Conservation (phyloP, 2,113 vertebrate genomes). For the Lophochroa leadbeateri region DNA sequence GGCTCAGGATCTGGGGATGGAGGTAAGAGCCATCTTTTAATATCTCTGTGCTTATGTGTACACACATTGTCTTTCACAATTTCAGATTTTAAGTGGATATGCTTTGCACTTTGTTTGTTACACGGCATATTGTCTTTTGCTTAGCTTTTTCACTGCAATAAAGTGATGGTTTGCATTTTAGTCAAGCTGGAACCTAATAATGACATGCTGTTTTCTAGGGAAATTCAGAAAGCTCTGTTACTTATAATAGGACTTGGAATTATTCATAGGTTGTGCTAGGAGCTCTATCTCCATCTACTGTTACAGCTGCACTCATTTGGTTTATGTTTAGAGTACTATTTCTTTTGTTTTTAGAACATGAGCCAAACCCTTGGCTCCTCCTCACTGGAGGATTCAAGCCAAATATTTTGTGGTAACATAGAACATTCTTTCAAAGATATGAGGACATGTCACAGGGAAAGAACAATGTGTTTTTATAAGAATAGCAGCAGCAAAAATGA, state of each 20-base stretch:
- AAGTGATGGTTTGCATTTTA: conserved; percentile 30
- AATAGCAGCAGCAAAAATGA: background rate
- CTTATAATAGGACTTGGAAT: conserved; percentile 14
- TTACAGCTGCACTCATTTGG: conserved; percentile 29
- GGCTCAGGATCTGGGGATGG: conserved; percentile 86
- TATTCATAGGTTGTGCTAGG: conserved; percentile 47
- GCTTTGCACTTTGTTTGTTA: background rate
- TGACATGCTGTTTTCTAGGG: conserved; percentile 21
- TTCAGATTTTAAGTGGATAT: background rate
- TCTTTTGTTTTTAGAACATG: conserved; percentile 18
- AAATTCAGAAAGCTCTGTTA: conserved; percentile 30
- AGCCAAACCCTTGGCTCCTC: background rate
- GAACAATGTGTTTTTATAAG: background rate
- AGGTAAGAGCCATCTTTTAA: conserved; percentile 75
- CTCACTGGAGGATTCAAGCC: background rate
- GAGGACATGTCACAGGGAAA: background rate
- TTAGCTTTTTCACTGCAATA: background rate
- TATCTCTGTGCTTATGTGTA: background rate
- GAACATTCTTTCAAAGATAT: background rate
- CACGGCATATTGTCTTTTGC: background rate
- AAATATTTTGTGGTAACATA: background rate
- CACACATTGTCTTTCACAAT: background rate
- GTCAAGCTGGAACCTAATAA: background rate
- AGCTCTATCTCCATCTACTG: conserved; percentile 61
- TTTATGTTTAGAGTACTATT: conserved; percentile 8